Percentiles rank a stretch among this genome's conserved stretches.
Evolutionary conservation across 2,797 vertebrate genomes (phyloP).

Genomic region (Eulemur rubriventer): DNA sequence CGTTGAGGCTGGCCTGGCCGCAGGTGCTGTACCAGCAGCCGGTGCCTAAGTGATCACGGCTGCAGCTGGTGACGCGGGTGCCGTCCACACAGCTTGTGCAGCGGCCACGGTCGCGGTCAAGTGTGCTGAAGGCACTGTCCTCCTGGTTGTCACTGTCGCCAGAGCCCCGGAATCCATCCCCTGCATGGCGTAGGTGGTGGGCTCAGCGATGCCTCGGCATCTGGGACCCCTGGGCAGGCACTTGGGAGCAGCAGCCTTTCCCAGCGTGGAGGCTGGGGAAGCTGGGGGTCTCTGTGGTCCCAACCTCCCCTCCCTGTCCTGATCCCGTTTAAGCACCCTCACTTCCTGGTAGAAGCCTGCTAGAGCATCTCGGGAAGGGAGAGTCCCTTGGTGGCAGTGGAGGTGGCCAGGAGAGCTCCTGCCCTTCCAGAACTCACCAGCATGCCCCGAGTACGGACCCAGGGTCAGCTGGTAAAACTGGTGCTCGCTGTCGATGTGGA

Average conservation of each 20-base stretch:
- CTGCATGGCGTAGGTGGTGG: background rate
- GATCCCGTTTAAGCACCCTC: background rate
- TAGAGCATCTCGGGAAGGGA: background rate
- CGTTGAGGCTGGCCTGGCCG: slow-evolving; percentile 81
- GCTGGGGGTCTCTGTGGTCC: background rate
- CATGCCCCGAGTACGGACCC: slow-evolving; percentile 75
- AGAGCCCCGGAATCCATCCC: slow-evolving; percentile 78
- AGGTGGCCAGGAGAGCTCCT: too few relatives aligned
- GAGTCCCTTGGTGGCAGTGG: background rate
- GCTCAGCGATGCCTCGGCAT: background rate
- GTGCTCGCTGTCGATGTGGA: slow-evolving; percentile 71
- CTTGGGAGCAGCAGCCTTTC: background rate
- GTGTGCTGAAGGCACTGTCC: slow-evolving; percentile 83
- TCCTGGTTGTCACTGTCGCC: slow-evolving; percentile 76
- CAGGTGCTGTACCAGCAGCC: slow-evolving; percentile 85
- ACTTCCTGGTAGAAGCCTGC: too few relatives aligned
- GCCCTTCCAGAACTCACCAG: slow-evolving; percentile 72
- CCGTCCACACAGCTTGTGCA: slow-evolving; percentile 80
- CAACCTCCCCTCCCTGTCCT: background rate
- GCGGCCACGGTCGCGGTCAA: slow-evolving; percentile 80
- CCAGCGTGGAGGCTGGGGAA: background rate
- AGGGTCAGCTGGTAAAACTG: slow-evolving; percentile 74
- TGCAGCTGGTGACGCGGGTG: slow-evolving; percentile 66
- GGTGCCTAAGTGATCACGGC: rapidly evolving
- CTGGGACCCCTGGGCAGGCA: background rate